Base-by-base conservation (phyloP, 1,140 invertebrate species). In the Scylla paramamosain region DNA sequence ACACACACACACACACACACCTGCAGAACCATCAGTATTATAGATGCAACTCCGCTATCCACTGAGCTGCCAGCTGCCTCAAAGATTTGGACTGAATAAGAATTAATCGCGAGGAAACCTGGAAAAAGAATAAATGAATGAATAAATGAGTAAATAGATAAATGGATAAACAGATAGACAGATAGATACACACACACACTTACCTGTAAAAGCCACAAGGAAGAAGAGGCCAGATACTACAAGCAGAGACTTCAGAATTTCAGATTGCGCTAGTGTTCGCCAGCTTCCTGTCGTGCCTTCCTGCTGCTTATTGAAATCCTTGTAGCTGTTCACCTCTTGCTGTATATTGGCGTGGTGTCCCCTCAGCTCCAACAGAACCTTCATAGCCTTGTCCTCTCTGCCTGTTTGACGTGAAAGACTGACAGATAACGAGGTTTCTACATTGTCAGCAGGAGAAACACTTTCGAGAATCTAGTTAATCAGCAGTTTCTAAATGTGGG, bases 161-260 rank as follows among this genome's bases (percentile, higher is more conserved):
- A 6, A 39, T 1, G 6, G 39, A 39, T 39, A 39, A 6, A 39
- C 6, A 39, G 10, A 3, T 86, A 14, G 29, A 16, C 0, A 29
- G 12, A 12, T 45, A 89, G 29, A 39, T 20, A 91, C 16, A 20
- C 89, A n/a, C 89, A 4, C n/a, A 48, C 25, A 32, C 29, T 12
- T n/a, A 94, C 93, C 93, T 46, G 93, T 90, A 28, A 94, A 82
- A 87, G 28, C 29, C 93, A 67, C 32, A 25, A 94, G 14, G 31
- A 90, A 6, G 32, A 94, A 94, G 14, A 94, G 59, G 2, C 29
- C 77, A 28, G 86, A 77, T 25, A 94, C 52, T 7, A 88, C 48
- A 1, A 32, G 48, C 16, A 94, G 29, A 25, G 28, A 28, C 29
- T 77, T 77, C 31, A 94, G 52, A 4, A 77, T 31, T 16, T 59